These are phyloP conservation scores for Hemibagrus guttatus DNA, from an alignment of 2,797 vertebrate species.

Conservation along the genomic window DNA sequence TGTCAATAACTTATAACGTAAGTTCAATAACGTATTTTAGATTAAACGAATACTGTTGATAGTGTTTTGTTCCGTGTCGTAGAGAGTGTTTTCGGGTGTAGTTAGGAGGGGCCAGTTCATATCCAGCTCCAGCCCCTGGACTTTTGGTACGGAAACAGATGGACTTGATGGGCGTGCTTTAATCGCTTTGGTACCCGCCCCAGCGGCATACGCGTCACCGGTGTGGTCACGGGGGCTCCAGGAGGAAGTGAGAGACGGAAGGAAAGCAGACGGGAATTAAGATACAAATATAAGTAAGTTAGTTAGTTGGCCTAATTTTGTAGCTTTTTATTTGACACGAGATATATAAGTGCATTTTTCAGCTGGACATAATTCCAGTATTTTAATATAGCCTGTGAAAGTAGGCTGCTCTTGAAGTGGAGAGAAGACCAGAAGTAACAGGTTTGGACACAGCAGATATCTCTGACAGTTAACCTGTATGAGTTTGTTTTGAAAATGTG, in stretches of 20 bases:
- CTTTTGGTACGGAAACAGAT: neutral
- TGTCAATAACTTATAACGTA: neutral
- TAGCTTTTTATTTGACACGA: neutral
- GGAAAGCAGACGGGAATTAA: neutral
- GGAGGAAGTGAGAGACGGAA: slow-evolving; percentile 42
- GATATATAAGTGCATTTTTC: neutral
- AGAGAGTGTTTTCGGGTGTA: neutral
- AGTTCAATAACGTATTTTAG: neutral
- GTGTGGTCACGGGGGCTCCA: slow-evolving; percentile 4
- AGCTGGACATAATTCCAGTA: neutral
- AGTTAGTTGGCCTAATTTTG: neutral
- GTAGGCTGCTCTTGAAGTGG: slow-evolving; percentile 7
- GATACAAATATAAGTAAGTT: neutral
- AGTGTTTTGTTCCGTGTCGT: neutral
- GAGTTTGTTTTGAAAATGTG: neutral
- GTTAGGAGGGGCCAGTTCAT: too few relatives aligned
- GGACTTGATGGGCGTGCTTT: neutral
- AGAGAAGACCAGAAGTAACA: slow-evolving; percentile 10
- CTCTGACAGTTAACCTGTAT: neutral
- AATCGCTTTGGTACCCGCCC: neutral
- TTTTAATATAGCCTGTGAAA: neutral
- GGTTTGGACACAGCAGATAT: neutral
- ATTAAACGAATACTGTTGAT: neutral
- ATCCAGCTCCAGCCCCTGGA: neutral
- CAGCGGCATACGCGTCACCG: slow-evolving; percentile 21